Percentiles rank a stretch among this genome's conserved stretches.
These are phyloP conservation scores for Parnassius mnemosyne DNA, from an alignment of 2,888 invertebrate genomes.

Conservation along the genomic window DNA sequence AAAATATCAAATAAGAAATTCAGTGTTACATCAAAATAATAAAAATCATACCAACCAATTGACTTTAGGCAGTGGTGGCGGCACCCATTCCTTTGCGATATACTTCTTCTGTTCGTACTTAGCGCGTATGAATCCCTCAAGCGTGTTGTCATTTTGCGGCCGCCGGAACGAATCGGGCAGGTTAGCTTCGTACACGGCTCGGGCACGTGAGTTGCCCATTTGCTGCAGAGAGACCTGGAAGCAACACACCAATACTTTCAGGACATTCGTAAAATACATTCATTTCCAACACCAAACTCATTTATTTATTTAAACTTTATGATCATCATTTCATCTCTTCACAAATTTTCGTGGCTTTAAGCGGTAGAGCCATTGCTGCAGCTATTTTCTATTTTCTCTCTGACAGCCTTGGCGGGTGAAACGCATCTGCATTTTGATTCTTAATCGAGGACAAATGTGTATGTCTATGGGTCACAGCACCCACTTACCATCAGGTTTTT, in stretches of 20 bases:
- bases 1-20: neutral
- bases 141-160: slow-evolving; percentile 95
- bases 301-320: too few relatives aligned
- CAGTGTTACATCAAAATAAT: neutral
- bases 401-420: too few relatives aligned
- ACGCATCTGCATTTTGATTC: too few relatives aligned
- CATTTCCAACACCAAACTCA: too few relatives aligned
- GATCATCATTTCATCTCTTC: too few relatives aligned
- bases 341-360: too few relatives aligned
- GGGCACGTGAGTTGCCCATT: slow-evolving; percentile 98
- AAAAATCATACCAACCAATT: slow-evolving; percentile 75
- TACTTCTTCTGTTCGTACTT: slow-evolving; percentile 99
- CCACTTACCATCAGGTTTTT: too few relatives aligned
- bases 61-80: slow-evolving; percentile 90
- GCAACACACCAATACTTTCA: neutral
- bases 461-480: too few relatives aligned
- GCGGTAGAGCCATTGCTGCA: too few relatives aligned
- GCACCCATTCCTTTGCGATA: slow-evolving; percentile 98
- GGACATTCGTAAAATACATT: too few relatives aligned
- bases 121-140: slow-evolving; percentile 97
- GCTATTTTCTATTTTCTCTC: too few relatives aligned
- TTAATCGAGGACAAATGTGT: too few relatives aligned
- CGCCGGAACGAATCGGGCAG: slow-evolving; percentile 96
- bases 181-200: slow-evolving; percentile 98
- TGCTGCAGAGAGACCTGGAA: slow-evolving; percentile 89